These are phyloP conservation scores for Acronicta leporina DNA, from an alignment of 2,888 invertebrate species.

Conservation along the genomic window DNA sequence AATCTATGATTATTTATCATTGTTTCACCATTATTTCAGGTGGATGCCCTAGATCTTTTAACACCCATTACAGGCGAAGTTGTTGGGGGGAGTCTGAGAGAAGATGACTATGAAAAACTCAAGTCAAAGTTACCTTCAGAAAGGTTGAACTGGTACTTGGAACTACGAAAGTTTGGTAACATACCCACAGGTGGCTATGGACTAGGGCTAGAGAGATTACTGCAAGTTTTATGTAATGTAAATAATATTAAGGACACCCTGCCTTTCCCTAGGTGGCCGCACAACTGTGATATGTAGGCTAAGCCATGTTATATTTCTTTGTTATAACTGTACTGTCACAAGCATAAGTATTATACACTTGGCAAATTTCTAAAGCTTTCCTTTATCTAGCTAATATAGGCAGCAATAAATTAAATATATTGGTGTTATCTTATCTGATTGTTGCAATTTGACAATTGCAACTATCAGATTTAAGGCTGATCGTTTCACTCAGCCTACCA, in stretches of 20 bases:
- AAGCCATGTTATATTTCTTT: not conserved
- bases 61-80: slow-evolving; percentile 97
- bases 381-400: too few species aligned
- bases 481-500: too few species aligned
- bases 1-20: too few species aligned
- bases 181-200: slow-evolving; percentile 98
- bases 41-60: slow-evolving; percentile 95
- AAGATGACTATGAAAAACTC: slow-evolving; percentile 92
- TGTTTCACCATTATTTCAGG: slow-evolving; percentile 79
- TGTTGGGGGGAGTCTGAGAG: slow-evolving; percentile 98
- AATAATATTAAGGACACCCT: slow-evolving; percentile 97
- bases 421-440: too few species aligned
- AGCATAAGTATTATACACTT: too few species aligned
- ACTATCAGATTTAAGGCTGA: too few species aligned
- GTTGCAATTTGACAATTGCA: too few species aligned
- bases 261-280: slow-evolving; percentile 98
- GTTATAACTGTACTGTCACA: too few species aligned
- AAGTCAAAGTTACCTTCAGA: slow-evolving; percentile 90
- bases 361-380: too few species aligned
- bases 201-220: slow-evolving; percentile 97
- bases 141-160: slow-evolving; percentile 95
- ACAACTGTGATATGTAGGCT: slow-evolving; percentile 92
- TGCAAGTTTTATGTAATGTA: slow-evolving; percentile 95
- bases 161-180: slow-evolving; percentile 96
- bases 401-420: too few species aligned